Conservation (phyloP, 2,888 invertebrate species). For the Heterodera filipjevi region DNA sequence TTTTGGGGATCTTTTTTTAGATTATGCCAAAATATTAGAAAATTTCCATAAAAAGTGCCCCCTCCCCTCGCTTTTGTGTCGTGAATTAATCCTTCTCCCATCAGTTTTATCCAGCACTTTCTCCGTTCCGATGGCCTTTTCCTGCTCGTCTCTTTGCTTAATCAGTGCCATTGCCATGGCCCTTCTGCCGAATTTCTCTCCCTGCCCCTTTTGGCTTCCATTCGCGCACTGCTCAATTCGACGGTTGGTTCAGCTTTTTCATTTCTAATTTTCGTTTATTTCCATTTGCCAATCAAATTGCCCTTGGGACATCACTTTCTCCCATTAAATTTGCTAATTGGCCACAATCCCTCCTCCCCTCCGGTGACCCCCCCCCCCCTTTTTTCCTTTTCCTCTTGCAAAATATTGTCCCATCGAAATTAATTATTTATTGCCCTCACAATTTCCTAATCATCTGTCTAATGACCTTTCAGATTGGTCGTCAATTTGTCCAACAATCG, state of each 20-base stretch:
- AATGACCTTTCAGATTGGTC: conserved; percentile 59
- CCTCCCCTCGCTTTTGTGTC: too few relatives aligned
- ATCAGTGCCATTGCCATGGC: conserved; percentile 46
- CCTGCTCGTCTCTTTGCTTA: conserved; percentile 47
- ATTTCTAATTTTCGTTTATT: not conserved
- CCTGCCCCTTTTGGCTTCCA: conserved; percentile 53
- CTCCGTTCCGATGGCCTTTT: conserved; percentile 49
- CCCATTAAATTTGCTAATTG: not conserved
- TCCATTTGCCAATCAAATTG: too few relatives aligned
- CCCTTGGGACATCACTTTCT: too few relatives aligned
- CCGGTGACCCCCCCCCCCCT: not conserved
- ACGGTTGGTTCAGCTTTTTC: conserved; percentile 42
- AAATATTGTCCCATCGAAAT: too few relatives aligned
- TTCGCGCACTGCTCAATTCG: conserved; percentile 60
- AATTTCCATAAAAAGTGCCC: not conserved
- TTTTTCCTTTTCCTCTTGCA: too few relatives aligned
- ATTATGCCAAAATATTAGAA: too few relatives aligned
- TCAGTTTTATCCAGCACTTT: conserved; percentile 57
- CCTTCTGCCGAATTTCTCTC: conserved; percentile 38
- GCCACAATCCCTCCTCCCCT: not conserved
- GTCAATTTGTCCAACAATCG: conserved; percentile 53
- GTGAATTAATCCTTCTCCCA: too few relatives aligned
- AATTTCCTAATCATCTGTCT: too few relatives aligned
- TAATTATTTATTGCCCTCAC: too few relatives aligned
- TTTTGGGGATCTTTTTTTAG: too few relatives aligned